phyloP scores from a whole-genome alignment of 2,888 invertebrate genomes.

The Calephelis perditalis region DNA sequence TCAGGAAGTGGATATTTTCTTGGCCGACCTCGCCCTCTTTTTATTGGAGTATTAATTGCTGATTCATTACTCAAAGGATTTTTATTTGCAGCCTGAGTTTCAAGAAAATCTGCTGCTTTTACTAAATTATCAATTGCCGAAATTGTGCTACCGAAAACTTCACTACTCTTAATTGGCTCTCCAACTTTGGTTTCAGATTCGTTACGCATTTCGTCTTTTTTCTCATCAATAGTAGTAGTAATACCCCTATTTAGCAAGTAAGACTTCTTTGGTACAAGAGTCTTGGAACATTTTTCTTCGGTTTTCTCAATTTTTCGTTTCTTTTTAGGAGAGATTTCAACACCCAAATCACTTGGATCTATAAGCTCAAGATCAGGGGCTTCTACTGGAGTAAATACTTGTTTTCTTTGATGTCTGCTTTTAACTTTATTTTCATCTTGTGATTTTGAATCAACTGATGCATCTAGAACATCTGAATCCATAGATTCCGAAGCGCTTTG shows the following conservation, averaged over 20 bases:
- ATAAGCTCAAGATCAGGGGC: slow-evolving; percentile 66
- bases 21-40: slow-evolving; percentile 66
- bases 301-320: slow-evolving; percentile 58
- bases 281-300: slow-evolving; percentile 48
- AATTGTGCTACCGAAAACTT: slow-evolving; percentile 34
- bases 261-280: slow-evolving; percentile 59
- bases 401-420: slow-evolving; percentile 69
- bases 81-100: slow-evolving; percentile 54
- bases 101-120: slow-evolving; percentile 67
- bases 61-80: slow-evolving; percentile 32
- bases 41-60: slow-evolving; percentile 48
- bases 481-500: slow-evolving; percentile 48
- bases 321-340: slow-evolving; percentile 58
- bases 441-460: slow-evolving; percentile 42
- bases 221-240: slow-evolving; percentile 35
- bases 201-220: slow-evolving; percentile 34
- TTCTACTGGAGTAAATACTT: slow-evolving; percentile 68
- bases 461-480: slow-evolving; percentile 51
- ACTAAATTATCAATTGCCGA: slow-evolving; percentile 69
- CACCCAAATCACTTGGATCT: slow-evolving; percentile 56
- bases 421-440: slow-evolving; percentile 54
- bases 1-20: slow-evolving; percentile 65
- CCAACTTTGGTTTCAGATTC: slow-evolving; percentile 35
- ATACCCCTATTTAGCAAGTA: slow-evolving; percentile 53
- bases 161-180: slow-evolving; percentile 31